Percentiles rank a stretch among this genome's conserved stretches.
These are phyloP conservation scores for Capitella teleta DNA, from an alignment of 1,140 invertebrate species.

Conservation along the genomic window DNA sequence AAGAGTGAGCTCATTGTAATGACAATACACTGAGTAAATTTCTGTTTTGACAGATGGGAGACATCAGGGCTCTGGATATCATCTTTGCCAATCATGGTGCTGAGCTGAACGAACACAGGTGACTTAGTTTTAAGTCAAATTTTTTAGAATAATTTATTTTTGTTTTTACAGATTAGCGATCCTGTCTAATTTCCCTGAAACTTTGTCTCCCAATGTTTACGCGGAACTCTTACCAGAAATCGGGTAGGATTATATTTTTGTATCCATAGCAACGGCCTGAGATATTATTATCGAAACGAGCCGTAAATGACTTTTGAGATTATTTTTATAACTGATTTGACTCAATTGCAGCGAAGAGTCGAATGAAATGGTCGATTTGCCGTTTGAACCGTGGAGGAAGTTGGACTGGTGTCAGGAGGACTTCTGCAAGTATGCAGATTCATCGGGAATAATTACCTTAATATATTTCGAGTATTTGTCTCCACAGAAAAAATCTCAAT, in stretches of 20 bases:
- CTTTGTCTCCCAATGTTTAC: constrained; percentile 57
- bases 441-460: no score
- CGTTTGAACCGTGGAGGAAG: constrained; percentile 5
- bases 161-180: constrained; percentile 47
- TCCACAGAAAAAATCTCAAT: background rate
- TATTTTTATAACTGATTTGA: no score
- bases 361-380: no score
- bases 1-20: constrained; percentile 36
- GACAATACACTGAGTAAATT: no score
- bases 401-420: constrained; percentile 6
- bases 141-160: constrained; percentile 9
- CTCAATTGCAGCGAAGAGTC: no score
- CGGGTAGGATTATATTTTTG: no score
- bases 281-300: no score
- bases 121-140: background rate
- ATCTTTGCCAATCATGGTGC: constrained; percentile 61
- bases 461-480: no score
- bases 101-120: constrained; percentile 53
- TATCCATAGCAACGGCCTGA: no score
- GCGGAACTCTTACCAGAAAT: constrained; percentile 38
- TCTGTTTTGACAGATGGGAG: no score
- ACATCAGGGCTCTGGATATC: constrained; percentile 49
- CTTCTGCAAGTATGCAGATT: no score
- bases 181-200: constrained; percentile 65
- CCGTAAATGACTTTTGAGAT: no score